Base-by-base conservation (phyloP, 1,140 invertebrate genomes). In the Carposina sasakii region DNA sequence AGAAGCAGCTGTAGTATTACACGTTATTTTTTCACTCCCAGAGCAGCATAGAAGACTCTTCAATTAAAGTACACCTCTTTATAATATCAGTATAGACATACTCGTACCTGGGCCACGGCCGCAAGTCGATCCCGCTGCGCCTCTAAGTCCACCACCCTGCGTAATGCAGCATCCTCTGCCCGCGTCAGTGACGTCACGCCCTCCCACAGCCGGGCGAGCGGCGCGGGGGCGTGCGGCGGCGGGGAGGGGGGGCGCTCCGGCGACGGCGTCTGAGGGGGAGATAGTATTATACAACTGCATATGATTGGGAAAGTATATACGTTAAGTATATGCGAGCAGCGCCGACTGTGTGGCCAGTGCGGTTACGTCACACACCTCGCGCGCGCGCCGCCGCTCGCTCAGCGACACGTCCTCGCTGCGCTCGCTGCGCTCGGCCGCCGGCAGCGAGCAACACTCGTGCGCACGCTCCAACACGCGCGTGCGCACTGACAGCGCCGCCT, bases 361-460 rank as follows among this genome's bases (percentile, higher is more conserved):
- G n/a, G n/a, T n/a, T n/a, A n/a, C n/a, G n/a, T n/a, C n/a, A n/a
- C n/a, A n/a, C n/a, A n/a, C n/a, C n/a, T n/a, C n/a, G n/a, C n/a
- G n/a, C n/a, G n/a, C n/a, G n/a, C n/a, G n/a, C 20, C 53, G 26
- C 57, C 89, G 86, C 63, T 91, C 91, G 48, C 90, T 87, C 2
- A 92, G 86, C 0, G 93, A 94, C 26, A 94, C 89, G 68, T 94
- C 93, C 71, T 95, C 93, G 52, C 91, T 93, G 16, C 90, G 91
- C 28, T 92, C 91, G 54, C 90, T 90, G 49, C 90, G 87, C 65
- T 64, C 71, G 17, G 86, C 88, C 42, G 76, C 88, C 31, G 85
- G 87, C 84, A 61, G 87, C n/a, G n/a, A n/a, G n/a, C n/a, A n/a
- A n/a, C n/a, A n/a, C 63, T 86, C 88, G 85, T 93, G 91, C n/a